These are phyloP conservation scores for Stichopus chloronotus DNA, from an alignment of 35 echinoderm and acorn worm genomes.

Conservation along the genomic window DNA sequence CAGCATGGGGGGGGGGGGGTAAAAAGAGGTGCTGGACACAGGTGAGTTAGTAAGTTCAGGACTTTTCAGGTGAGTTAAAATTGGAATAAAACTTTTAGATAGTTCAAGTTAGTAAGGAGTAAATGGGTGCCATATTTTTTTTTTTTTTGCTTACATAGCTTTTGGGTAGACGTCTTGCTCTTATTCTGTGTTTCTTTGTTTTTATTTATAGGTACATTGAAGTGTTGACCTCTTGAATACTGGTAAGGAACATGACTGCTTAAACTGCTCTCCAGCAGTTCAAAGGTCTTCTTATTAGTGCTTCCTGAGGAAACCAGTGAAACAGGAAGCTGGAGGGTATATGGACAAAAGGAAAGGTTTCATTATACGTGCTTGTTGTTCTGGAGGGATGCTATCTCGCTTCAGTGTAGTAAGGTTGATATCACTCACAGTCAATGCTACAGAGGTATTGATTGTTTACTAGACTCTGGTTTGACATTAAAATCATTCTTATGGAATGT, in stretches of 20 bases:
- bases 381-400: not conserved
- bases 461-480: too few species aligned
- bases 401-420: not conserved
- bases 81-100: too few species aligned
- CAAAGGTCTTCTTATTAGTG: conserved; percentile 51
- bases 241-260: not conserved
- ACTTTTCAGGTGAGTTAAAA: too few species aligned
- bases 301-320: conserved; percentile 48
- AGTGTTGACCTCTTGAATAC: conserved; percentile 1
- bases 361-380: not conserved
- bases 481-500: not conserved
- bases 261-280: conserved; percentile 29
- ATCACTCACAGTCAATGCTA: not conserved
- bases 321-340: not conserved
- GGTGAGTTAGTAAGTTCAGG: too few species aligned
- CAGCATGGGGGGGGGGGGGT: too few species aligned
- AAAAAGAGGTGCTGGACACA: too few species aligned
- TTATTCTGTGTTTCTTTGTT: not conserved
- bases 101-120: too few species aligned
- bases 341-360: conserved; percentile 56
- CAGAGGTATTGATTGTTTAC: too few species aligned
- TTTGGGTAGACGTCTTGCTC: not conserved
- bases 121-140: too few species aligned
- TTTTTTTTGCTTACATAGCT: too few species aligned
- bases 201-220: conserved; percentile 5